Conservation (phyloP, 2,888 invertebrate genomes). For the Phyllotreta cruciferae region DNA sequence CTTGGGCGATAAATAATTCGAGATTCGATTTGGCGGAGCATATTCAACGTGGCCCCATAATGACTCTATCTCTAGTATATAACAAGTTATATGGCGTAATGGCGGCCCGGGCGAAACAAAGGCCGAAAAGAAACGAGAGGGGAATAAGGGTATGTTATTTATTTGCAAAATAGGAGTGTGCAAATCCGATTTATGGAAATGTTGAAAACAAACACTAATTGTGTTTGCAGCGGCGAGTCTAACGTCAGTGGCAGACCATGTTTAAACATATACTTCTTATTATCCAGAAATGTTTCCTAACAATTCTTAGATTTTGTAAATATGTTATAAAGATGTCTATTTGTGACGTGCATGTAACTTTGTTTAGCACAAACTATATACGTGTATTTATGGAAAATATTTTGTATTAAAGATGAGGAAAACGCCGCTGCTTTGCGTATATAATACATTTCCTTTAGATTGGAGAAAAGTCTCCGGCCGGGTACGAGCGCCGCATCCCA, state of each 20-base stretch:
- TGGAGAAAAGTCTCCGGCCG: too few species aligned
- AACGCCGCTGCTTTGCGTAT: slow-evolving; percentile 46
- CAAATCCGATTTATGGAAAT: slow-evolving; percentile 57
- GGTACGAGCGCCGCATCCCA: slow-evolving; percentile 52
- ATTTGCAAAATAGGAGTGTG: slow-evolving; percentile 30
- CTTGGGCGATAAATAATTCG: slow-evolving; percentile 27
- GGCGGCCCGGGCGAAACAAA: slow-evolving; percentile 24
- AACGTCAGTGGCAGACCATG: slow-evolving; percentile 11
- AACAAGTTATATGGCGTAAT: slow-evolving; percentile 26
- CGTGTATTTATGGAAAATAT: too few species aligned
- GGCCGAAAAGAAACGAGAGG: slow-evolving; percentile 24
- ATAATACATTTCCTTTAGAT: neutral
- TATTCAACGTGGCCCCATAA: slow-evolving; percentile 30
- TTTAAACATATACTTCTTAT: too few species aligned
- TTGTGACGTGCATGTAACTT: too few species aligned
- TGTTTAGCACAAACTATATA: too few species aligned
- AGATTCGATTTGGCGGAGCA: slow-evolving; percentile 20
- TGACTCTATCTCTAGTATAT: slow-evolving; percentile 25
- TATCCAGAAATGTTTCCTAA: too few species aligned
- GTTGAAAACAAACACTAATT: slow-evolving; percentile 58
- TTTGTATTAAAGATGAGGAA: too few species aligned
- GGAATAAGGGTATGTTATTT: slow-evolving; percentile 36
- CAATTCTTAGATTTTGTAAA: too few species aligned
- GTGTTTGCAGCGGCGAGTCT: slow-evolving; percentile 50
- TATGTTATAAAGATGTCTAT: too few species aligned